Conservation (phyloP, 2,888 invertebrate genomes). For the Myopa testacea region DNA sequence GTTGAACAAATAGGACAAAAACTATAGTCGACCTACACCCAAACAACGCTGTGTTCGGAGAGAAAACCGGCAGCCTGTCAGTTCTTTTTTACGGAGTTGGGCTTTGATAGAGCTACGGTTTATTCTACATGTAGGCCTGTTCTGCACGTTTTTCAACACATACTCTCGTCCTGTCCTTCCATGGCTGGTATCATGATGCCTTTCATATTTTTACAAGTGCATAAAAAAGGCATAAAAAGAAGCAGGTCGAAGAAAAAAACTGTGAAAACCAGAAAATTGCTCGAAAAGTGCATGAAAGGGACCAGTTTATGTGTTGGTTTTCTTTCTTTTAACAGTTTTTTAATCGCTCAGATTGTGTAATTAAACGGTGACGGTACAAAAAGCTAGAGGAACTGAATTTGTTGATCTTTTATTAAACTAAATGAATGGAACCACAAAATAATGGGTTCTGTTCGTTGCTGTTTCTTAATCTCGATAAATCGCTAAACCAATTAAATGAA, state of each 20-base stretch:
- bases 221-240: not conserved
- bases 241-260: not conserved
- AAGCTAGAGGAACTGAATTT: no score
- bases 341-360: constrained; percentile 34
- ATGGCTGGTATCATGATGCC: not conserved
- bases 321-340: constrained; percentile 18
- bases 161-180: not conserved
- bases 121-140: not conserved
- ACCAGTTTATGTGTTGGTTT: constrained; percentile 8
- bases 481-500: not conserved
- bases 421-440: not conserved
- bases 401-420: no score
- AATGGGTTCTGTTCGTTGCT: no score
- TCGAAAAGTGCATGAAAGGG: constrained; percentile 16
- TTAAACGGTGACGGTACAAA: constrained; percentile 10
- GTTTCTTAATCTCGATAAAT: not conserved
- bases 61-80: not conserved
- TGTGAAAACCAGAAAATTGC: constrained; percentile 19
- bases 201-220: not conserved
- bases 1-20: not conserved
- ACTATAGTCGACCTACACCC: not conserved
- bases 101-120: not conserved
- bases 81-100: not conserved
- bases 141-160: not conserved
- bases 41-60: no score